Evolutionary conservation across 1,140 invertebrate genomes (phyloP).

Genomic region (Pemphigus obesinymphae): DNA sequence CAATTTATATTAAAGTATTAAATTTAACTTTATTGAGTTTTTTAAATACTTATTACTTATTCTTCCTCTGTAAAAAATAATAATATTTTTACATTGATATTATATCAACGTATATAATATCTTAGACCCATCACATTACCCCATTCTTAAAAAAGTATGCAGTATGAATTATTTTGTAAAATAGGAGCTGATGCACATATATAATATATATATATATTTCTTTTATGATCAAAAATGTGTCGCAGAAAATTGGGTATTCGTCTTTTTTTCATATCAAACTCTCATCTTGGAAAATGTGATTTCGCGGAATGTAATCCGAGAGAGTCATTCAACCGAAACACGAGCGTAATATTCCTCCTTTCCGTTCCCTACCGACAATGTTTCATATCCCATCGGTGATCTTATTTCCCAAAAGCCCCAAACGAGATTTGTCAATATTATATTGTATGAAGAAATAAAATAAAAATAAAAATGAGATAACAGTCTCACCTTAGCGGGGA

Average conservation of each 20-base stretch:
- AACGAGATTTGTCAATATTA: conserved; percentile 39
- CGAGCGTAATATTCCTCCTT: conserved; percentile 19
- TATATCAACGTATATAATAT: no score
- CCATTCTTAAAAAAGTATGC: no score
- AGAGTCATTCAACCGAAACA: conserved; percentile 34
- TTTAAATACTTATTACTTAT: no score
- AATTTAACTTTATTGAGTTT: no score
- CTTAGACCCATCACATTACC: no score
- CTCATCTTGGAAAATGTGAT: conserved; percentile 32
- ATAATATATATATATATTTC: background rate
- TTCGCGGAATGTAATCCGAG: conserved; percentile 34
- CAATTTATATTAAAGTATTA: no score
- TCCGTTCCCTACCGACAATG: background rate
- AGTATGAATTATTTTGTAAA: no score
- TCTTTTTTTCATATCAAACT: conserved; percentile 17
- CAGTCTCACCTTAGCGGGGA: conserved; percentile 75
- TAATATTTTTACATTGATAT: no score
- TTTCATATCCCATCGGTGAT: background rate
- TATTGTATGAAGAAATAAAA: background rate
- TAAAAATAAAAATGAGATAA: background rate
- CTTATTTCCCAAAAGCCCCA: conserved; percentile 37
- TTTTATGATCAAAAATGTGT: conserved; percentile 34
- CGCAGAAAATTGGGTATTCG: conserved; percentile 35
- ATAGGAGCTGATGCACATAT: background rate
- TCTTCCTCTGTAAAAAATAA: no score